Percentiles rank a stretch among this genome's conserved stretches.
Conservation (phyloP, 2,888 invertebrate species). For the Onthophagus sagittarius region DNA sequence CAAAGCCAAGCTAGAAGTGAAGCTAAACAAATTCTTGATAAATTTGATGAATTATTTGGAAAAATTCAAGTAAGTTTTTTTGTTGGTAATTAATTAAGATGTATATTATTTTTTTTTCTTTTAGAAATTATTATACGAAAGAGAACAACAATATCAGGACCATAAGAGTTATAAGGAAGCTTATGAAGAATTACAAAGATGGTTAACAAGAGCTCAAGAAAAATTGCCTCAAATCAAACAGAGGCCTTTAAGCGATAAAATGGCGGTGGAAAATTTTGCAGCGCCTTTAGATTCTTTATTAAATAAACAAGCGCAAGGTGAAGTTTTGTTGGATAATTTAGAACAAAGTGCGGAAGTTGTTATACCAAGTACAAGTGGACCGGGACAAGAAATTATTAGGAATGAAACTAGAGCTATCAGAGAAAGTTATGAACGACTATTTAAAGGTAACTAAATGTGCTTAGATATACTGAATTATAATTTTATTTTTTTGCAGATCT, state of each 20-base stretch:
- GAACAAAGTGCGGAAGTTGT: constrained; percentile 86
- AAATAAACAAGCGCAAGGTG: constrained; percentile 89
- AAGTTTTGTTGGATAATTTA: constrained; percentile 79
- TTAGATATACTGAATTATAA: background rate
- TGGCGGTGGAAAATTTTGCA: constrained; percentile 84
- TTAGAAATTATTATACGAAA: constrained; percentile 59
- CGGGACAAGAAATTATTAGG: constrained; percentile 75
- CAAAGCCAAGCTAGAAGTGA: constrained; percentile 78
- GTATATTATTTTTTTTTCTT: background rate
- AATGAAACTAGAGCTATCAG: constrained; percentile 82
- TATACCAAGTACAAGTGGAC: constrained; percentile 74
- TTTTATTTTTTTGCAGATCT: constrained; percentile 56
- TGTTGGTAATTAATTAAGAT: background rate
- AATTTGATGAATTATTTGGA: constrained; percentile 75
- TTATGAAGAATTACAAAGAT: constrained; percentile 82
- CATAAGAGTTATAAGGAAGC: constrained; percentile 88
- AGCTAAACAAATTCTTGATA: constrained; percentile 79
- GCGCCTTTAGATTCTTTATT: constrained; percentile 80
- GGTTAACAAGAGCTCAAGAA: constrained; percentile 84
- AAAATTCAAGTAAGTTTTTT: constrained; percentile 60
- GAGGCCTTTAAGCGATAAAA: constrained; percentile 76
- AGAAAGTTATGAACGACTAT: constrained; percentile 79
- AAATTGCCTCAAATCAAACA: constrained; percentile 86
- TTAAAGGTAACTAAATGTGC: constrained; percentile 54
- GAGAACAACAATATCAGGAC: constrained; percentile 83